phyloP scores from a whole-genome alignment of 1,140 invertebrate genomes.

The Drosophila quadrilineata region DNA sequence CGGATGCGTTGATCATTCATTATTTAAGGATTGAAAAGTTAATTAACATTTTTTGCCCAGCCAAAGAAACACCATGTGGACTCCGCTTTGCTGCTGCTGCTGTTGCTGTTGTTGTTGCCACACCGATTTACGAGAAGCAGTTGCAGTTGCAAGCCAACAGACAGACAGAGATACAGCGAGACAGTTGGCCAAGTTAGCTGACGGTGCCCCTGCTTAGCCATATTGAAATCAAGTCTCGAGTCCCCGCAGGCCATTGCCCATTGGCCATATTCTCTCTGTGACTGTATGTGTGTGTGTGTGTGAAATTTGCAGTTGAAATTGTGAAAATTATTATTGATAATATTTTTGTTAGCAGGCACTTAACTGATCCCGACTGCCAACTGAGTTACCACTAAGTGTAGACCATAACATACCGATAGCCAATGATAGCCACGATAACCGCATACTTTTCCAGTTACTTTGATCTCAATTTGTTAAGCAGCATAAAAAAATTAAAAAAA shows the following conservation, averaged over 20 bases:
- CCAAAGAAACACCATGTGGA: constrained; percentile 33
- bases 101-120: constrained; percentile 8
- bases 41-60: constrained; percentile 81
- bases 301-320: constrained; percentile 49
- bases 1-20: constrained; percentile 81
- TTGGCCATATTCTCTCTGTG: neutral
- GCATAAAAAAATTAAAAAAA: too few relatives aligned
- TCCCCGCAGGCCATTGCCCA: constrained; percentile 8
- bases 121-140: constrained; percentile 66
- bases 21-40: constrained; percentile 82
- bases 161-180: constrained; percentile 1
- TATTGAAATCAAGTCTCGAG: constrained; percentile 40
- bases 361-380: constrained; percentile 34
- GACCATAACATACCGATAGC: too few relatives aligned
- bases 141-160: constrained; percentile 23
- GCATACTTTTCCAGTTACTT: too few relatives aligned
- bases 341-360: constrained; percentile 46
- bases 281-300: neutral
- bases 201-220: constrained; percentile 35
- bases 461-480: too few relatives aligned
- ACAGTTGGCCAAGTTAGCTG: constrained; percentile 44
- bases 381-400: neutral
- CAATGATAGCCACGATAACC: too few relatives aligned
- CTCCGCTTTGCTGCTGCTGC: neutral
- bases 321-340: constrained; percentile 71